Percentiles rank a stretch among this genome's conserved stretches.
Conservation (phyloP, 2,797 vertebrate species). For the Rhincodon typus region DNA sequence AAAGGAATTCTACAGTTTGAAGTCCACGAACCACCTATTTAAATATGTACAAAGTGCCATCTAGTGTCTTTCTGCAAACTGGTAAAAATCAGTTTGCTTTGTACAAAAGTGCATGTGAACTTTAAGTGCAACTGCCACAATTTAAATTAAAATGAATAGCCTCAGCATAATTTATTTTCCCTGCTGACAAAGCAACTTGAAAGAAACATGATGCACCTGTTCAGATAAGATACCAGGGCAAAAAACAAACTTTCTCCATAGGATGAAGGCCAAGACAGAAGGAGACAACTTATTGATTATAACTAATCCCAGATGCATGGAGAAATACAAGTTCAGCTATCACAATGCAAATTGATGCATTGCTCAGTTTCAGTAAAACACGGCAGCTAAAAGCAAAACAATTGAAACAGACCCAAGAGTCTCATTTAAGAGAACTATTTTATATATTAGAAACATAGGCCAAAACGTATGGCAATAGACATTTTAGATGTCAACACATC, state of each 20-base stretch:
- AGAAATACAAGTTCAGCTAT: neutral
- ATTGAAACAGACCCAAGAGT: neutral
- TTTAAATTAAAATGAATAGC: neutral
- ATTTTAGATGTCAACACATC: too few relatives aligned
- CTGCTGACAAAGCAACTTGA: neutral
- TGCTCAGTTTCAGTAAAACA: neutral
- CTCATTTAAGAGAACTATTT: neutral
- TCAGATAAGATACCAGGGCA: neutral
- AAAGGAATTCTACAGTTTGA: neutral
- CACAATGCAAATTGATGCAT: neutral
- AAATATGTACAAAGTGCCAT: constrained; percentile 21
- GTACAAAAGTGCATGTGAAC: neutral
- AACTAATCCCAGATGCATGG: neutral
- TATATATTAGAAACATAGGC: neutral
- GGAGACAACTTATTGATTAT: neutral
- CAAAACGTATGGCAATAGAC: too few relatives aligned
- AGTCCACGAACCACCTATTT: neutral
- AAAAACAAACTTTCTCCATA: neutral
- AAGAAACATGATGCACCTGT: too few relatives aligned
- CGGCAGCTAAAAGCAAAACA: neutral
- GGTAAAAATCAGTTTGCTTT: neutral
- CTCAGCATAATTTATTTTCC: neutral
- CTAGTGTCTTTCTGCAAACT: constrained; percentile 8
- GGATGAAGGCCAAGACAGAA: neutral
- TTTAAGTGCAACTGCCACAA: neutral